phyloP scores from a whole-genome alignment of 2,797 vertebrate species.

The Acipenser transmontanus region DNA sequence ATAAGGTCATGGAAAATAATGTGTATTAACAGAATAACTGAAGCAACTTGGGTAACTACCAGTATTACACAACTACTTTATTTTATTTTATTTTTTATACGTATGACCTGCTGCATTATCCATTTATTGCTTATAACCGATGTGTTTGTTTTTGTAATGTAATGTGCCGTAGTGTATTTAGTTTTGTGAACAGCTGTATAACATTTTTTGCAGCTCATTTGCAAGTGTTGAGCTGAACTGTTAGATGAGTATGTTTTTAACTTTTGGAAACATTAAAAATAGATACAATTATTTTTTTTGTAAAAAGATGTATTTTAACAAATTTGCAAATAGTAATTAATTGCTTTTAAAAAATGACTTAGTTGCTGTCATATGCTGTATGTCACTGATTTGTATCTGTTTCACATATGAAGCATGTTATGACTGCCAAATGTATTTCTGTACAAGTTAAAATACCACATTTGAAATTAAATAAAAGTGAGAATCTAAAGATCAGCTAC shows the following conservation, averaged over 20 bases:
- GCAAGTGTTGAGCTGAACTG: background rate
- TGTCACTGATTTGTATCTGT: background rate
- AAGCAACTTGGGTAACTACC: background rate
- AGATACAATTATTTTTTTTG: background rate
- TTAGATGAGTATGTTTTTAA: background rate
- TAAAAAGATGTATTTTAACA: background rate
- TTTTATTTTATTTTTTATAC: too few species aligned
- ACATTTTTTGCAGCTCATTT: background rate
- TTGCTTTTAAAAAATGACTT: background rate
- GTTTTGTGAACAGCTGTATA: background rate
- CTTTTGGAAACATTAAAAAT: background rate
- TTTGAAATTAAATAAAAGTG: background rate
- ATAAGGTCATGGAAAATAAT: background rate
- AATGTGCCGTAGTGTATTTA: background rate
- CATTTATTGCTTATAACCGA: too few species aligned
- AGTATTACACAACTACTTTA: too few species aligned
- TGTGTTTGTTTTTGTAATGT: too few species aligned
- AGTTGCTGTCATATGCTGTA: background rate
- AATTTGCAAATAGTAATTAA: background rate
- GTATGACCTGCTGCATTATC: too few species aligned
- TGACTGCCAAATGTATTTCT: background rate
- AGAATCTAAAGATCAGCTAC: background rate
- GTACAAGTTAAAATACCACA: background rate
- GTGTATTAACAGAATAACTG: background rate
- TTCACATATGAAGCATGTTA: background rate